These are phyloP conservation scores for Glossosoma conforme DNA, from an alignment of 1,140 invertebrate genomes.

Conservation along the genomic window DNA sequence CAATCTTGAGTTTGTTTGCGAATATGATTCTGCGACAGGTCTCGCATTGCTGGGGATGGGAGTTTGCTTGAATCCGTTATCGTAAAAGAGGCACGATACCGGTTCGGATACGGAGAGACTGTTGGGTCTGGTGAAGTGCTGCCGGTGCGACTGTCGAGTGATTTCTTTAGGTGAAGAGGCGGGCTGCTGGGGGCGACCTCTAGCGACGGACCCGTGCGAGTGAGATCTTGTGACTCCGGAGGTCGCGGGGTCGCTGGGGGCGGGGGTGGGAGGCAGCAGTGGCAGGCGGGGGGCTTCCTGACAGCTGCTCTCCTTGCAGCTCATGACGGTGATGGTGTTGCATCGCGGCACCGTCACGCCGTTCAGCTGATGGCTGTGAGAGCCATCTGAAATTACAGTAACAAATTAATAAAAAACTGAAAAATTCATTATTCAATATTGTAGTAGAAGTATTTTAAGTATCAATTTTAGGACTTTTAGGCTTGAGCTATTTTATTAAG, in stretches of 20 bases:
- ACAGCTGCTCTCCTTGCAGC: constrained; percentile 36
- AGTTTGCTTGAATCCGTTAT: constrained; percentile 9
- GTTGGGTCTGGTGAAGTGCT: constrained; percentile 38
- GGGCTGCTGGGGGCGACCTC: constrained; percentile 9
- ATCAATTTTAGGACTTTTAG: no score
- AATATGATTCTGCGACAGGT: neutral
- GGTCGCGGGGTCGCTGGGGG: constrained; percentile 41
- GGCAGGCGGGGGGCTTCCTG: constrained; percentile 22
- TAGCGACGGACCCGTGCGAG: constrained; percentile 43
- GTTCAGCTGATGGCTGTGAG: constrained; percentile 34
- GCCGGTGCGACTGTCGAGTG: neutral
- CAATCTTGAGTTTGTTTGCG: constrained; percentile 26
- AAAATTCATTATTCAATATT: no score
- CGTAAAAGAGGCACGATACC: constrained; percentile 11
- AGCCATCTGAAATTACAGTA: constrained; percentile 1
- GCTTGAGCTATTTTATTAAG: no score
- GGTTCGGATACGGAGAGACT: constrained; percentile 38
- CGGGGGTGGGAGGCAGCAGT: neutral
- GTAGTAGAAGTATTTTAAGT: no score
- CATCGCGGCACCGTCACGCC: constrained; percentile 51
- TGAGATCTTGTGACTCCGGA: constrained; percentile 45
- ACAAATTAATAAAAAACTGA: no score
- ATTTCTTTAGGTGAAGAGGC: neutral
- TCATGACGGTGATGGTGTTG: constrained; percentile 55
- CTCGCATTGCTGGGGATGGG: constrained; percentile 1